phyloP scores from a whole-genome alignment of 1,140 invertebrate genomes.

The Aphis craccivora region DNA sequence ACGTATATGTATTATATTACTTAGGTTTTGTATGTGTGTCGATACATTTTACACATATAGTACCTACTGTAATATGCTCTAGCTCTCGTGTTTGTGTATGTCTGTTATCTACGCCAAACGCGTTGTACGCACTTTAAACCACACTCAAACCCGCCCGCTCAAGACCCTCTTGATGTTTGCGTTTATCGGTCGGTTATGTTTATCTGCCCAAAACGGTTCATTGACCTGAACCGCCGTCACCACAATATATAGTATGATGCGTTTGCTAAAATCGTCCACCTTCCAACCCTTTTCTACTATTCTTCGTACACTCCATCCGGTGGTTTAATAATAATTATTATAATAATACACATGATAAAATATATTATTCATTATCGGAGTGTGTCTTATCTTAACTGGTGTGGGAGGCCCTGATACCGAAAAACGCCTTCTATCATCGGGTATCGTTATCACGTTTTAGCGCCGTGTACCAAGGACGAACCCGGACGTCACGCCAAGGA shows the following conservation, averaged over 20 bases:
- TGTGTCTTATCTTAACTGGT: no score
- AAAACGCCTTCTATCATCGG: background rate
- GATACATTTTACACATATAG: background rate
- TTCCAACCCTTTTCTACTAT: background rate
- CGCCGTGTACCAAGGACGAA: background rate
- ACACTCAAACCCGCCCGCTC: background rate
- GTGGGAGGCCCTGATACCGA: background rate
- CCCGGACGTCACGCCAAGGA: background rate
- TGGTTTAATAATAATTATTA: background rate
- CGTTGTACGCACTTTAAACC: background rate
- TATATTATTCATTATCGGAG: background rate
- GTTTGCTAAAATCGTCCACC: background rate
- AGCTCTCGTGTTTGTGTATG: background rate
- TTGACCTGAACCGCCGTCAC: background rate
- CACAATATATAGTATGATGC: background rate
- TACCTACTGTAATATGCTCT: background rate
- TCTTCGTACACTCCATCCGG: background rate
- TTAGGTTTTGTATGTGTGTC: background rate
- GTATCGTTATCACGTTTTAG: background rate
- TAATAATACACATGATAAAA: background rate
- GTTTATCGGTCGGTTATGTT: slow-evolving; percentile 8
- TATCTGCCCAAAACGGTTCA: slow-evolving; percentile 10
- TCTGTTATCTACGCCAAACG: slow-evolving; percentile 33
- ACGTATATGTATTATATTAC: no score
- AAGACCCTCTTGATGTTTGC: background rate